phyloP scores from a whole-genome alignment of 2,888 invertebrate genomes.

The Psococerastis gibbosa region DNA sequence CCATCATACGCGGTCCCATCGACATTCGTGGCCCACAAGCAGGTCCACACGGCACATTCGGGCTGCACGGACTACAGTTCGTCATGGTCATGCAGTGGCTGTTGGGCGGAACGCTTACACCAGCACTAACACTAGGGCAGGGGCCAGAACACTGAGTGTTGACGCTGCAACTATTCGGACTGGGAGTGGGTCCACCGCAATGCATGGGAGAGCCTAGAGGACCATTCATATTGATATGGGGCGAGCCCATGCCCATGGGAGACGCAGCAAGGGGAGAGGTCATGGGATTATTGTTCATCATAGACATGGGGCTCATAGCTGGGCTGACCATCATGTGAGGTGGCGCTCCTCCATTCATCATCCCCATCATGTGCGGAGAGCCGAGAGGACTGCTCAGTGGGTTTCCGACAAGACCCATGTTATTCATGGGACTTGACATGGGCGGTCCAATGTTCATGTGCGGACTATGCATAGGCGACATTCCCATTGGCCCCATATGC shows the following conservation, averaged over 20 bases:
- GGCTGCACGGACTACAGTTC: constrained; percentile 5
- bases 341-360: constrained; percentile 20
- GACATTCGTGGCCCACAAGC: constrained; percentile 6
- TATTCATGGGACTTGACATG: constrained; percentile 39
- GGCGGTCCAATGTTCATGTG: constrained; percentile 34
- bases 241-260: constrained; percentile 41
- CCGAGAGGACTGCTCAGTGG: constrained; percentile 27
- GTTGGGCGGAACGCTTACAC: neutral
- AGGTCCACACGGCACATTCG: constrained; percentile 7
- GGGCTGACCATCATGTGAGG: constrained; percentile 29
- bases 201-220: constrained; percentile 14
- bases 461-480: constrained; percentile 39
- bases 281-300: constrained; percentile 28
- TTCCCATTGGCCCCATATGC: constrained; percentile 41
- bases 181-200: constrained; percentile 18
- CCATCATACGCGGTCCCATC: constrained; percentile 8
- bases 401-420: constrained; percentile 47
- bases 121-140: neutral
- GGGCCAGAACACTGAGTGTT: neutral
- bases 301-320: constrained; percentile 28
- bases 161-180: neutral
- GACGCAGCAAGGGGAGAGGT: constrained; percentile 27
- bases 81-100: constrained; percentile 2
- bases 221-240: constrained; percentile 25
- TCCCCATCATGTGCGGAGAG: constrained; percentile 12